phyloP scores from a whole-genome alignment of 2,797 vertebrate species.

The Crenichthys baileyi region DNA sequence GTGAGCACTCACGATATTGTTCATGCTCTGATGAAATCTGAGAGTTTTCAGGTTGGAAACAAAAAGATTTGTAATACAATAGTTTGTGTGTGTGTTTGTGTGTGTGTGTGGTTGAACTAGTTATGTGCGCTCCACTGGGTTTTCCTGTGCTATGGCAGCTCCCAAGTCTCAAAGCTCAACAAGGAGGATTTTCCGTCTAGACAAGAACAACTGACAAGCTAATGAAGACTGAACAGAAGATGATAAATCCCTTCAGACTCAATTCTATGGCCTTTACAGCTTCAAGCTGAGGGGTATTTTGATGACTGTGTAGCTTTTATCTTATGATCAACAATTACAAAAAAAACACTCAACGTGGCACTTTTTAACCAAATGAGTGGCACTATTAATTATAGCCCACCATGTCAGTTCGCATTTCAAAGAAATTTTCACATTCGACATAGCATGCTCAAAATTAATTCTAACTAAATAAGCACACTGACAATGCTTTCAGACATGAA shows the following conservation, averaged over 20 bases:
- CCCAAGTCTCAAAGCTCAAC: conserved; percentile 39
- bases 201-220: conserved; percentile 28
- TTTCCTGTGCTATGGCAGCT: conserved; percentile 31
- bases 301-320: conserved; percentile 34
- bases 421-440: neutral
- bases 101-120: conserved; percentile 1
- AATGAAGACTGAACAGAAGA: conserved; percentile 55
- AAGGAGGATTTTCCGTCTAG: conserved; percentile 45
- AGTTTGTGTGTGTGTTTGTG: neutral
- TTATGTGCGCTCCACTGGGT: conserved; percentile 39
- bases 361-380: conserved; percentile 7
- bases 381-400: conserved; percentile 1
- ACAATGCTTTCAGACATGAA: conserved; percentile 6
- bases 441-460: conserved; percentile 1
- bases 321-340: conserved; percentile 33
- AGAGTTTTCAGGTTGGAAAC: conserved; percentile 39
- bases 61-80: conserved; percentile 42
- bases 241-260: conserved; percentile 50
- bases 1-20: conserved; percentile 17
- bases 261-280: conserved; percentile 27
- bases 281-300: conserved; percentile 49
- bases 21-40: conserved; percentile 46
- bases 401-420: neutral
- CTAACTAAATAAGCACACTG: conserved; percentile 5
- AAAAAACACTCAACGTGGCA: neutral